Evolutionary conservation across 2,888 invertebrate genomes (phyloP), one percentile per base, ranked within the genome.

Genomic region (Dryobotodes eremita): DNA sequence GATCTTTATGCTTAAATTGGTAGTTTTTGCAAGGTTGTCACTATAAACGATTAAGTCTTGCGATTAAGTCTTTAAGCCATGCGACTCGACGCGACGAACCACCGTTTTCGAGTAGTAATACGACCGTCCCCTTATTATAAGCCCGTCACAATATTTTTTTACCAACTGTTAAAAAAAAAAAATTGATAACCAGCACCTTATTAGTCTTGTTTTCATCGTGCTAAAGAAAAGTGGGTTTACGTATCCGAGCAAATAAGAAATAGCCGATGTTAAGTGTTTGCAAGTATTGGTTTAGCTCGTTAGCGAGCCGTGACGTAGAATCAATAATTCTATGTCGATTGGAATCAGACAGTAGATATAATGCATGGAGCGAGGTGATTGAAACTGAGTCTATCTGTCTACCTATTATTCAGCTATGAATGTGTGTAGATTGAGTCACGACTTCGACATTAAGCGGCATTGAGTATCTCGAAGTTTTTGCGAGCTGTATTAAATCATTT

Each of bases 381-480:
- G 86, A 72, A 88, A 88, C 76, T 77, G 77, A 72, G 69, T 83
- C 48, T 71, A 48, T 53, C 31, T 59, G n/a, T 62, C 26, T 59
- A 69, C 81, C 59, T 62, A 77, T 70, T 76, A 70, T 69, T 80
- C 46, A 61, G 61, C 65, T 71, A 42, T 73, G 68, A 84, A 83
- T 83, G 71, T 84, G 80, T 85, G 81, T 68, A 77, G 76, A 75
- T 73, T 89, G 88, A 89, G 90, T 93, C 92, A 93, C 92, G 92
- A 92, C 80, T 91, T 87, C 75, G 88, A 85, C 86, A 90, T 91
- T 92, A 87, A 80, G 71, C 80, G 87, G 83, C 89, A 88, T 88
- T 90, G 85, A 83, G 79, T 84, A 70, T 77, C 65, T 64, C 50
- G 36, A 71, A 64, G 61, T 13, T 23, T 50, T 73, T 83, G 73